Base-by-base conservation (phyloP, 2,797 vertebrate genomes). In the Alauda arvensis region DNA sequence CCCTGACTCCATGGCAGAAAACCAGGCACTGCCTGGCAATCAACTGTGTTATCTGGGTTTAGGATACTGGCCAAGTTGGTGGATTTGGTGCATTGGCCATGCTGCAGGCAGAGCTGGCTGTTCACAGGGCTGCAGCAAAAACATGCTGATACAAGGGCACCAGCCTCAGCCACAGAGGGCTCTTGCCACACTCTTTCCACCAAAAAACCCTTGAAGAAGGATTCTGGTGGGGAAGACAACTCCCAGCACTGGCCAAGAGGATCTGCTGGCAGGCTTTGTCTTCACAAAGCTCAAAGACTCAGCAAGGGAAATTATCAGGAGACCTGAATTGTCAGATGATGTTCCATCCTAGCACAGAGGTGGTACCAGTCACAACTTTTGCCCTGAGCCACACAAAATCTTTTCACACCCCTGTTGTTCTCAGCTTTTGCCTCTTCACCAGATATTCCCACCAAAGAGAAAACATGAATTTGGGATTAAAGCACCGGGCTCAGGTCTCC, bases 41-140 rank as follows among this genome's bases (percentile, higher is more conserved):
- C 31, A 2, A 21, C 57, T 84, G 10, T 74, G 23, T 89, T 82
- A 77, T 80, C 89, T 88, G 59, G 26, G 29, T 69, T 91, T 89
- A 87, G 78, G 53, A 87, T 80, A 24, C 59, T 49, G 57, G 69
- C 82, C 94, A 91, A 40, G n/a, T 37, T 87, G 89, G 87, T 1
- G 20, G 48, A 55, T 85, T 88, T 4, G 4, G 75, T 56, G 25
- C 11, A 1, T 21, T 59, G 37, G 53, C 39, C 52, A 46, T 2
- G 1, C 43, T 63, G 46, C 53, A 83, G 42, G 46, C 60, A 75
- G 16, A 25, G 18, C 29, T 78, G 85, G 37, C 45, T 72, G 37
- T 67, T 87, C 10, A 3, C 25, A 87, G 53, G 9, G 2, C 40
- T 59, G 28, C 60, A 65, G 20, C 26, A 42, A 90, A 45, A 85